Evolutionary conservation across 2,888 invertebrate genomes (phyloP).

Genomic region (Diogma glabrata): DNA sequence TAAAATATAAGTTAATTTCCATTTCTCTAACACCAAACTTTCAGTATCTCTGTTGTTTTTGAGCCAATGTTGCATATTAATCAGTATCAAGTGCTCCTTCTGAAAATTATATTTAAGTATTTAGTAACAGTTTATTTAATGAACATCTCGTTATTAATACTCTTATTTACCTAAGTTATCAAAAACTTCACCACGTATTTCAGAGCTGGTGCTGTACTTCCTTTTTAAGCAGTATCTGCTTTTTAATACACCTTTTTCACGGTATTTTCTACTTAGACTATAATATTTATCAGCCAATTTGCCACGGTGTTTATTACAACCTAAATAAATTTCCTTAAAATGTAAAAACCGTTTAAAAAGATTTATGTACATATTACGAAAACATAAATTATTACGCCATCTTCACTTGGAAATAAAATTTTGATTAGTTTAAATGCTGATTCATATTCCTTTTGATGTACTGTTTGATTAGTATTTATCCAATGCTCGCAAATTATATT

Average conservation of each 20-base stretch:
- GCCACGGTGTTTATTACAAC: neutral
- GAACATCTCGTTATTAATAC: too few relatives aligned
- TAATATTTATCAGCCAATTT: slow-evolving; percentile 1
- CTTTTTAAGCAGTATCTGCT: neutral
- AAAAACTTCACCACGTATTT: too few relatives aligned
- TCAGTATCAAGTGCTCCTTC: too few relatives aligned
- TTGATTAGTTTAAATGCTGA: neutral
- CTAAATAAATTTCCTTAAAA: neutral
- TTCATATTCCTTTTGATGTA: neutral
- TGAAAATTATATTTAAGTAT: too few relatives aligned
- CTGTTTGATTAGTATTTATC: neutral
- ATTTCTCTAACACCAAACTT: slow-evolving; percentile 3
- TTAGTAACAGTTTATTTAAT: too few relatives aligned
- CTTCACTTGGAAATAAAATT: neutral
- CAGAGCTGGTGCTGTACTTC: too few relatives aligned
- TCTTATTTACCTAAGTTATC: too few relatives aligned
- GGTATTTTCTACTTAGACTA: neutral
- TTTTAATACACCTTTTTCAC: neutral
- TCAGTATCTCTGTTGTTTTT: neutral
- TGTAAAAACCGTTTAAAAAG: neutral
- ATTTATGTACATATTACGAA: too few relatives aligned
- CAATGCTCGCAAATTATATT: neutral
- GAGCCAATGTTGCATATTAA: neutral
- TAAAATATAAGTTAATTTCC: neutral
- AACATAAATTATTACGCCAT: neutral